Evolutionary conservation across 2,888 invertebrate species (phyloP).

Genomic region (Periphyllus acericola): DNA sequence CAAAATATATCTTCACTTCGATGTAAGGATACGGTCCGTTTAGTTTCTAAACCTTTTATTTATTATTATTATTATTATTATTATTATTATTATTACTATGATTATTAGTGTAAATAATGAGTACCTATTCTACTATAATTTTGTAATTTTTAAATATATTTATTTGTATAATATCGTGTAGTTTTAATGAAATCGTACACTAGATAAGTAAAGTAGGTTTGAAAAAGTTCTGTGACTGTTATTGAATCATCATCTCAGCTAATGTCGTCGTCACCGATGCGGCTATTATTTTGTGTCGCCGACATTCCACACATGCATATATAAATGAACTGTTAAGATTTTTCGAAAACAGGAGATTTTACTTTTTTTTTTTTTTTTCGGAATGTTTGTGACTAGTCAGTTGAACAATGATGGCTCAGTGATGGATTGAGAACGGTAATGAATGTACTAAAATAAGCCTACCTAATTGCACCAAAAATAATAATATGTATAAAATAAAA

Average conservation of each 20-base stretch:
- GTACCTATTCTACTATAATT: constrained; percentile 59
- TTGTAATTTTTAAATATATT: constrained; percentile 59
- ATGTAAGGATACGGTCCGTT: constrained; percentile 12
- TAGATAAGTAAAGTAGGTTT: constrained; percentile 51
- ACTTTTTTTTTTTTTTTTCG: not conserved
- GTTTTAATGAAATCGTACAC: constrained; percentile 55
- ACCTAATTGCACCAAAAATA: constrained; percentile 61
- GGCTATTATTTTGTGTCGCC: not conserved
- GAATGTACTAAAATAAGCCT: constrained; percentile 58
- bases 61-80: constrained; percentile 44
- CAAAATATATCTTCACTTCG: constrained; percentile 8
- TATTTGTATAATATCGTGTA: constrained; percentile 54
- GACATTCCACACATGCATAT: not conserved
- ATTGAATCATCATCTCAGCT: constrained; percentile 18
- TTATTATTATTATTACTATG: constrained; percentile 44
- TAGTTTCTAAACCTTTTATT: constrained; percentile 51
- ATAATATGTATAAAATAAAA: constrained; percentile 50
- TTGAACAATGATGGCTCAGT: constrained; percentile 19
- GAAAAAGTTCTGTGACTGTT: not conserved
- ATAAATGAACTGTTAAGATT: not conserved
- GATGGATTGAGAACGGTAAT: constrained; percentile 36
- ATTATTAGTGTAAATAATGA: constrained; percentile 51
- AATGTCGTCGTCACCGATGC: not conserved
- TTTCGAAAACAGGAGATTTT: not conserved
- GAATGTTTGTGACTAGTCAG: constrained; percentile 11